phyloP scores from a whole-genome alignment of 2,888 invertebrate genomes.

The Euproctis similis region DNA sequence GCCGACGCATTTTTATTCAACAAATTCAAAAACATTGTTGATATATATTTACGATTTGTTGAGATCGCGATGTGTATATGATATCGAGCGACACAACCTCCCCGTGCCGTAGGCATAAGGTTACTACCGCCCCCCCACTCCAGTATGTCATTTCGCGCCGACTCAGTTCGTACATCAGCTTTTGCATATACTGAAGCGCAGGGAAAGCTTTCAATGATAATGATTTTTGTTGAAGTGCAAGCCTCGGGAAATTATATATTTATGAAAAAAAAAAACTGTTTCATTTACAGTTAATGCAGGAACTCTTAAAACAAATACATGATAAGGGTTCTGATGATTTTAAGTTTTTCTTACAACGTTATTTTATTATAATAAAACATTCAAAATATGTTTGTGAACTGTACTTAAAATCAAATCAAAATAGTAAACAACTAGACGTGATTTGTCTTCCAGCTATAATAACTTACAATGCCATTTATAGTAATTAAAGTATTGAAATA shows the following conservation, averaged over 20 bases:
- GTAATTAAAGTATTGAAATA: too few relatives aligned
- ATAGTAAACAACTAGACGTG: too few relatives aligned
- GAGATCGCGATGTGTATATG: conserved; percentile 57
- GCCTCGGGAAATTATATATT: conserved; percentile 17
- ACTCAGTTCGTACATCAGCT: conserved; percentile 58
- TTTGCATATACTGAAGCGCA: conserved; percentile 38
- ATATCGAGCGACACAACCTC: conserved; percentile 53
- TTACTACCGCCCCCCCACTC: conserved; percentile 67
- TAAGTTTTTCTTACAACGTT: too few relatives aligned
- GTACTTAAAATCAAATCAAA: too few relatives aligned
- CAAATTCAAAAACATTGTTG: conserved; percentile 16
- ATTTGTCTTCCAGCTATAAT: too few relatives aligned
- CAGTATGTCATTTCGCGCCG: conserved; percentile 68
- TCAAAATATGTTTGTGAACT: too few relatives aligned
- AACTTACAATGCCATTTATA: too few relatives aligned
- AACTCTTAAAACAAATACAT: too few relatives aligned
- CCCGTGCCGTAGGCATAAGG: conserved; percentile 47
- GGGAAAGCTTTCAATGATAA: conserved; percentile 40
- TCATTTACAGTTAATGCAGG: not conserved
- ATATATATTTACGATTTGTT: conserved; percentile 38
- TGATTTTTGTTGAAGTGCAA: conserved; percentile 35
- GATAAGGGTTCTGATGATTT: too few relatives aligned
- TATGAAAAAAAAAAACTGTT: not conserved
- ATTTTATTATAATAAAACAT: too few relatives aligned
- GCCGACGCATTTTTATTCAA: too few relatives aligned